Base-by-base conservation (phyloP, 2,888 invertebrate species). In the Cheilosia impressa region DNA sequence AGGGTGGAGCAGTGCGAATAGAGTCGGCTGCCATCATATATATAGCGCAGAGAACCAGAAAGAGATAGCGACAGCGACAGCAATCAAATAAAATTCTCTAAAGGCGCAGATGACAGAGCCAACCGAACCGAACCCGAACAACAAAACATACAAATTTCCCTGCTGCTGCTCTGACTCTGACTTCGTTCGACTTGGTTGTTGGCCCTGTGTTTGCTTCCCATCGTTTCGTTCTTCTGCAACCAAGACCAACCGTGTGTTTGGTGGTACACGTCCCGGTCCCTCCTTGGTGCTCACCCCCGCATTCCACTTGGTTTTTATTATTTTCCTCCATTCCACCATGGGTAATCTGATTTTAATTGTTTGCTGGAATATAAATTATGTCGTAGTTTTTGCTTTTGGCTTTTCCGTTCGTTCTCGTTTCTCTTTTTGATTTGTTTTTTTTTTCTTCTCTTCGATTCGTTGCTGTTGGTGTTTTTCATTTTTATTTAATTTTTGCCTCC, bases 311-410 rank as follows among this genome's bases (percentile, higher is more conserved):
- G 47, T 75, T 84, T 84, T 84, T 75, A 84, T 84, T 80, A 79
- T 84, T 84, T 71, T 38, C 75, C 80, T 80, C 71, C 75, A 75
- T 75, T 84, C 80, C 84, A 66, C 75, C 80, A 75, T 80, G 84
- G 84, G 84, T 88, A 88, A 88, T 88, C 83, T 88, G 81, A 87
- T 88, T 88, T 88, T 88, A 88, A 88, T 88, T 88, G 87, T 88
- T 87, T 80, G 85, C 84, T 87, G 85, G 83, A 83, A 87, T 87
- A 88, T 82, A 88, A 88, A 88, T 88, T 87, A 84, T 87, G 78
- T 87, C 87, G 88, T 87, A 78, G 87, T 87, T 81, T 75, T 84
- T 79, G 68, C 76, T 81, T 77, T 78, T 68, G 83, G 78, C 79
- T 83, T 72, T 77, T 77, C 81, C 72, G 79, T 73, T 73, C 73